phyloP scores from a whole-genome alignment of 2,797 vertebrate genomes.

The Luscinia luscinia region DNA sequence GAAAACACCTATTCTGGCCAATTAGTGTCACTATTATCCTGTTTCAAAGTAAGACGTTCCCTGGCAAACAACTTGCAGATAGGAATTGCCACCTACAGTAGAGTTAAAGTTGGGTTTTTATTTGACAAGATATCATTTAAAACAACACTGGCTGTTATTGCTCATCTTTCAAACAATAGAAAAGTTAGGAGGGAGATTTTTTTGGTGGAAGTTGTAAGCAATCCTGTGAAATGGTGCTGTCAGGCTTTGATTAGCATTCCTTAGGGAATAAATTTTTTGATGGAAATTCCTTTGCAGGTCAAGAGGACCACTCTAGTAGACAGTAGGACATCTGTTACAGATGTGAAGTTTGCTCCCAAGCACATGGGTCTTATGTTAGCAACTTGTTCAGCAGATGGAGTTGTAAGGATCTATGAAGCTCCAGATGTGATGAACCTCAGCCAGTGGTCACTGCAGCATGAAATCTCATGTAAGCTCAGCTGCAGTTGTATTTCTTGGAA shows the following conservation, averaged over 20 bases:
- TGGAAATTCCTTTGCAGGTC: constrained; percentile 80
- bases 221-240: background rate
- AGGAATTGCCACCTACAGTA: background rate
- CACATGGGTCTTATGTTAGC: constrained; percentile 98
- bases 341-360: constrained; percentile 98
- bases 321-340: constrained; percentile 96
- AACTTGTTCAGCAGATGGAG: constrained; percentile 94
- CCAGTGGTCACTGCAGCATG: constrained; percentile 97
- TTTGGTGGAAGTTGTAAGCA: background rate
- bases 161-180: background rate
- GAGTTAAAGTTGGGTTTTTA: background rate
- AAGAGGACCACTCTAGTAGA: constrained; percentile 98
- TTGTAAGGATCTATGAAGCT: constrained; percentile 96
- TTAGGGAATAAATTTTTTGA: background rate
- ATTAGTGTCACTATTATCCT: background rate
- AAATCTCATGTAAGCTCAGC: constrained; percentile 97
- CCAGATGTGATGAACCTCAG: constrained; percentile 99
- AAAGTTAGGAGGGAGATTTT: rapidly evolving
- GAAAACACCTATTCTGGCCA: background rate
- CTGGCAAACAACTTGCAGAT: background rate
- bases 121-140: background rate
- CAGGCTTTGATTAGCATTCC: background rate
- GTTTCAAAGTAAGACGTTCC: background rate
- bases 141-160: background rate
- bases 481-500: constrained; percentile 99